phyloP scores from a whole-genome alignment of 2,113 vertebrate species.

The Sebastes fasciatus region DNA sequence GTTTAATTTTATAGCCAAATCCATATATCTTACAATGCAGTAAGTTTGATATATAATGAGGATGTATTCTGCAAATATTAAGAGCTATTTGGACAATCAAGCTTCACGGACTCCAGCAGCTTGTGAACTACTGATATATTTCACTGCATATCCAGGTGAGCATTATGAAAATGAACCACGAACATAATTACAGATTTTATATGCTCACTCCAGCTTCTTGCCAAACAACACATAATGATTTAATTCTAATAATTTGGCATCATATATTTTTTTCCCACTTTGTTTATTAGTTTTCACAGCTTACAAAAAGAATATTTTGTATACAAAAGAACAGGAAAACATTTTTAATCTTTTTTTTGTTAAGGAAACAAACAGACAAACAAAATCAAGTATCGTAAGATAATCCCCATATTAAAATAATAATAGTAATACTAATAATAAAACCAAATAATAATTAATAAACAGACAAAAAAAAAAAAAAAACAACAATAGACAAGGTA shows the following conservation, averaged over 20 bases:
- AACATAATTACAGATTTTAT: neutral
- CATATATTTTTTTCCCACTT: too few relatives aligned
- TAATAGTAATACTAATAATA: too few relatives aligned
- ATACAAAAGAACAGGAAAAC: too few relatives aligned
- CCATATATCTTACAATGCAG: neutral
- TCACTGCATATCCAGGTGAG: neutral
- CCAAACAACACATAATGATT: neutral
- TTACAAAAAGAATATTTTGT: too few relatives aligned
- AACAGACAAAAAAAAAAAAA: too few relatives aligned
- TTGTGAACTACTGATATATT: neutral
- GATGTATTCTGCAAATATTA: neutral
- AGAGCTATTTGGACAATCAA: neutral
- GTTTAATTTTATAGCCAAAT: neutral
- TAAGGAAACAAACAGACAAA: too few relatives aligned
- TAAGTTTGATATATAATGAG: neutral
- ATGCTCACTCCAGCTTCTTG: neutral
- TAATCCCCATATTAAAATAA: too few relatives aligned
- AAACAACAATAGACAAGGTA: too few relatives aligned
- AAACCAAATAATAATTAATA: too few relatives aligned
- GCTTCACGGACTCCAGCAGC: neutral
- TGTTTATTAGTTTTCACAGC: too few relatives aligned
- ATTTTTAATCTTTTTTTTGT: too few relatives aligned
- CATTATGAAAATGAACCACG: neutral
- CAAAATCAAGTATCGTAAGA: too few relatives aligned
- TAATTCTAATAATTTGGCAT: neutral